These are phyloP conservation scores for Aelia acuminata DNA, from an alignment of 2,888 invertebrate genomes.

Conservation along the genomic window DNA sequence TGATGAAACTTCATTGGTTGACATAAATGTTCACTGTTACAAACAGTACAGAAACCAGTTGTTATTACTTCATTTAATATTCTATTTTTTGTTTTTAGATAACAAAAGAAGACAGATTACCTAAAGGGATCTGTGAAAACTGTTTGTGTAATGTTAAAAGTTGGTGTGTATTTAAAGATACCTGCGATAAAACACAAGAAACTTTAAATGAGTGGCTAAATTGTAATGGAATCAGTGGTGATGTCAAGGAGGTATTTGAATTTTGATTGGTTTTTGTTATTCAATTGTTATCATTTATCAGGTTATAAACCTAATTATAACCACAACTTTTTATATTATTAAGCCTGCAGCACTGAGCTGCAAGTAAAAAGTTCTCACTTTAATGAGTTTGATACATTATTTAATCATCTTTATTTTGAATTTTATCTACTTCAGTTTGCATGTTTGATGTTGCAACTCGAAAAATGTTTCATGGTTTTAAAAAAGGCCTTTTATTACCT, in stretches of 20 bases:
- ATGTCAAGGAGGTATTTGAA: background rate
- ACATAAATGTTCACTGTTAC: background rate
- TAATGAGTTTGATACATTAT: background rate
- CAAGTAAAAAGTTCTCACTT: background rate
- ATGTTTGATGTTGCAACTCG: background rate
- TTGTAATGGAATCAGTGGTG: background rate
- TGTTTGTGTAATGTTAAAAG: slow-evolving; percentile 77
- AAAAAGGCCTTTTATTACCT: background rate
- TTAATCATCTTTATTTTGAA: background rate
- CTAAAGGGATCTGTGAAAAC: slow-evolving; percentile 77
- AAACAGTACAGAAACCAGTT: background rate
- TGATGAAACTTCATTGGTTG: background rate
- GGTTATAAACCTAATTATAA: background rate
- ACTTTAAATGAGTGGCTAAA: slow-evolving; percentile 52
- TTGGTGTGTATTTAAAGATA: slow-evolving; percentile 78
- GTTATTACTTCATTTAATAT: background rate
- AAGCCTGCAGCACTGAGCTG: background rate
- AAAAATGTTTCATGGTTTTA: background rate
- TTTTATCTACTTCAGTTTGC: background rate
- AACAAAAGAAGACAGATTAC: slow-evolving; percentile 75
- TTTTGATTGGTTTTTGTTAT: background rate
- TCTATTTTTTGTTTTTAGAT: slow-evolving; percentile 71
- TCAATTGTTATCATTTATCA: background rate
- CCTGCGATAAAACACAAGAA: slow-evolving; percentile 76
- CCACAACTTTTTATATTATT: background rate